These are phyloP conservation scores for Eupithecia abbreviata DNA, from an alignment of 2,888 invertebrate genomes.

Conservation along the genomic window DNA sequence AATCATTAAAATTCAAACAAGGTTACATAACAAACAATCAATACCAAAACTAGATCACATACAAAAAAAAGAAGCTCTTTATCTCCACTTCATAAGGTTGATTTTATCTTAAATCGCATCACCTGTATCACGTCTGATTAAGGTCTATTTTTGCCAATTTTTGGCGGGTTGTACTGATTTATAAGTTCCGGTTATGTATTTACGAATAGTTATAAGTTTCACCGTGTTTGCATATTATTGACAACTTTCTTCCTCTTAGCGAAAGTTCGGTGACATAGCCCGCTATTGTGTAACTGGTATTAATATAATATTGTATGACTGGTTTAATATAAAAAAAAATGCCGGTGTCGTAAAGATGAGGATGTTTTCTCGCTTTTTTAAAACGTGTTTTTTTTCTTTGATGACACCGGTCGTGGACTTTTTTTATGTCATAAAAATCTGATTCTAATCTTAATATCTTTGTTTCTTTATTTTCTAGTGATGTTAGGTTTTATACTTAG, in stretches of 20 bases:
- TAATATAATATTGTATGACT: constrained; percentile 12
- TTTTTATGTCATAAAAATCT: not conserved
- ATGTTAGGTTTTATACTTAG: not conserved
- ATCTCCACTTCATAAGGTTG: not conserved
- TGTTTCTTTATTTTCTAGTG: not conserved
- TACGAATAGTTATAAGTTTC: constrained; percentile 42
- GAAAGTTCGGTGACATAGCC: constrained; percentile 48
- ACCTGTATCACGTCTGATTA: constrained; percentile 2
- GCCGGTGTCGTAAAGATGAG: not conserved
- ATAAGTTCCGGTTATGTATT: constrained; percentile 45
- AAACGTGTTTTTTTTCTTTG: not conserved
- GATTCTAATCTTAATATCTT: not conserved
- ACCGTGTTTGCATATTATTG: constrained; percentile 50
- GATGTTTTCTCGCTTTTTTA: not conserved
- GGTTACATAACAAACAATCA: constrained; percentile 36
- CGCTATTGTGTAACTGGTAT: constrained; percentile 31
- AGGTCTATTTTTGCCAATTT: not conserved
- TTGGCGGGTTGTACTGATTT: not conserved
- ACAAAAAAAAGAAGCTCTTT: constrained; percentile 1
- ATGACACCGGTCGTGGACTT: not conserved
- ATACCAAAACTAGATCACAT: constrained; percentile 39
- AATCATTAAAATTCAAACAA: constrained; percentile 27
- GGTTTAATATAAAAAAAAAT: constrained; percentile 4
- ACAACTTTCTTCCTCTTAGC: constrained; percentile 50
- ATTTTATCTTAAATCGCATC: not conserved